Percentiles rank a stretch among this genome's conserved stretches.
Evolutionary conservation across 2,113 vertebrate genomes (phyloP).

Genomic region (Peromyscus leucopus): DNA sequence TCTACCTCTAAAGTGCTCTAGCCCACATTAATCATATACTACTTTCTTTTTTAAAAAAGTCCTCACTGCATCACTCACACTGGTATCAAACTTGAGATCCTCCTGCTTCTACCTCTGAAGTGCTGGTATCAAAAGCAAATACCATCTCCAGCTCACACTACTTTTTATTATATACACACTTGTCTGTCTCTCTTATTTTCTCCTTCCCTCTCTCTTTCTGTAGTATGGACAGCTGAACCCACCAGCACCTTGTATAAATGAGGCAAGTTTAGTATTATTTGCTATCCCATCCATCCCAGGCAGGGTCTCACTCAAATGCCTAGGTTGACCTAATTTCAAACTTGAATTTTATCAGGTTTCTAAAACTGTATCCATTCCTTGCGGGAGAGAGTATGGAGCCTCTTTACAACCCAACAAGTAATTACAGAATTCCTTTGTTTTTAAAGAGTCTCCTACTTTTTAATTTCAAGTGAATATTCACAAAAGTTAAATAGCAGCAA

Average conservation of each 20-base stretch:
- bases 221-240: background rate
- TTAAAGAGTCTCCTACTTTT: background rate
- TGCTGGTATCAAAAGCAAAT: background rate
- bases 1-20: background rate
- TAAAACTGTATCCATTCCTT: constrained; percentile 6
- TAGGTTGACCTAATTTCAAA: background rate
- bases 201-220: background rate
- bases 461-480: constrained; percentile 40
- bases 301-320: background rate
- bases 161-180: background rate
- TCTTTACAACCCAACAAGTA: constrained; percentile 36
- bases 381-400: background rate
- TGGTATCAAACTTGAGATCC: background rate
- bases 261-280: background rate
- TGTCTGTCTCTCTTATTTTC: background rate
- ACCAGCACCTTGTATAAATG: background rate
- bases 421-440: background rate
- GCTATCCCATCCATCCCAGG: too few species aligned
- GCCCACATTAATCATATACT: background rate
- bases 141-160: background rate
- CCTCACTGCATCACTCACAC: background rate
- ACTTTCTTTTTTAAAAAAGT: background rate
- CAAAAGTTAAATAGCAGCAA: constrained; percentile 21
- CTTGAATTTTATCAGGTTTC: background rate
- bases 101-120: background rate